Evolutionary conservation across 2,888 invertebrate genomes (phyloP), one percentile per base, ranked within the genome.

Genomic region (Dicyrtomina minuta): DNA sequence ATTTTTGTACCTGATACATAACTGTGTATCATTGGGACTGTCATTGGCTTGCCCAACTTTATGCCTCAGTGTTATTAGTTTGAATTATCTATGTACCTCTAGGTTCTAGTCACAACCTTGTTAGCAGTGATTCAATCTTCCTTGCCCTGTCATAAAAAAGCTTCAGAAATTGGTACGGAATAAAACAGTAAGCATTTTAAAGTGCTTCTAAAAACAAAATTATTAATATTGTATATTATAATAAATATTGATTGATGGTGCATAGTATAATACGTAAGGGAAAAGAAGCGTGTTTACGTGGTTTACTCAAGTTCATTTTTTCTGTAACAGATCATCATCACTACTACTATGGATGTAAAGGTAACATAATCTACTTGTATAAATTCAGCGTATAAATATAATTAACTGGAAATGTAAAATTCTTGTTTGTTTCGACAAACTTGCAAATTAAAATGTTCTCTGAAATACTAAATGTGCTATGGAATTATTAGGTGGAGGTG

Each of bases 101-200:
- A 67, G 67, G 22, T 62, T 62, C 61, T 68, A 68, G 62, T 68
- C 62, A 61, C 53, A 24, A 59, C 53, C 15, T n/a, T 55, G 15
- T 41, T 68, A 24, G 53, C 68, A 26, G 27, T 53, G 22, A 53
- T 68, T 44, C 68, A 68, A 44, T 62, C 61, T 6, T 41, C 46
- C 5, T 17, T 62, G 5, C 53, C 61, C 6, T 68, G 68, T 26
- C 62, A 62, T 49, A 65, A 65, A 43, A 65, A 65, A 51, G 27
- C 39, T 13, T 8, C 41, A 33, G 65, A 49, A 13, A 51, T 20
- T 10, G 51, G 49, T 53, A 39, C 17, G 58, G 24, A 12, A 53
- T 53, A 10, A 53, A 53, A 20, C 24, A 33, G 33, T n/a, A 22
- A 20, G 53, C 20, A 10, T 55, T 26, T 55, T 55, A 22, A 15